phyloP scores from a whole-genome alignment of 2,888 invertebrate species.

The Caenorhabditis sinica region DNA sequence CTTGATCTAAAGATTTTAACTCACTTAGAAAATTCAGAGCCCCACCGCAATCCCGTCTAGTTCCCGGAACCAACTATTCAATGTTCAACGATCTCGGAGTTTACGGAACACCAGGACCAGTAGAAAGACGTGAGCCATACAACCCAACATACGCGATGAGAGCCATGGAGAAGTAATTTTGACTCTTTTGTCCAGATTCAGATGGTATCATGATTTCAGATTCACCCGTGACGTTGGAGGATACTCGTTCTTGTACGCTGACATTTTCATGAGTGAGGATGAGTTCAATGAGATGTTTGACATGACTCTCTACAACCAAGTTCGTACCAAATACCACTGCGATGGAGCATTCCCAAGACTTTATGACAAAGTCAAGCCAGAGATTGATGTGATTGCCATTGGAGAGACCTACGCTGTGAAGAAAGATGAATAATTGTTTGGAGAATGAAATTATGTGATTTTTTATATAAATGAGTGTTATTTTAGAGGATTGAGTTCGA shows the following conservation, averaged over 20 bases:
- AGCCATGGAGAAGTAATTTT: slow-evolving; percentile 87
- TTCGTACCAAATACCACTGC: slow-evolving; percentile 82
- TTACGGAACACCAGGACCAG: slow-evolving; percentile 88
- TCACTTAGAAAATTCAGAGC: slow-evolving; percentile 82
- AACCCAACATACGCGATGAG: slow-evolving; percentile 88
- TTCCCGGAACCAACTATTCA: slow-evolving; percentile 87
- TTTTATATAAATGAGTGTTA: slow-evolving; percentile 1
- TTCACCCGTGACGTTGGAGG: slow-evolving; percentile 88
- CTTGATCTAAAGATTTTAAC: background rate
- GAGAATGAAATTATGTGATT: background rate
- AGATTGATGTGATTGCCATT: slow-evolving; percentile 80
- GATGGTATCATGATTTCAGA: slow-evolving; percentile 78
- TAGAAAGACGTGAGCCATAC: slow-evolving; percentile 86
- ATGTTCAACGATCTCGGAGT: slow-evolving; percentile 89
- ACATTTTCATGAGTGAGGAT: slow-evolving; percentile 88
- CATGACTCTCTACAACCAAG: slow-evolving; percentile 87
- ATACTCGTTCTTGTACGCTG: slow-evolving; percentile 88
- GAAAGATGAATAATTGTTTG: slow-evolving; percentile 46
- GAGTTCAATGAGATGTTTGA: slow-evolving; percentile 89
- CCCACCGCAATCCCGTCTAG: slow-evolving; percentile 87
- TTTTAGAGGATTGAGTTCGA: background rate
- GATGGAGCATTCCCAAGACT: slow-evolving; percentile 73
- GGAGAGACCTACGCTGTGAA: slow-evolving; percentile 76
- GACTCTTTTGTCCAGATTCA: background rate
- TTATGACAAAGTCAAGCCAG: slow-evolving; percentile 74